Conservation (phyloP, 2,797 vertebrate species). For the Eulemur coronatus region DNA sequence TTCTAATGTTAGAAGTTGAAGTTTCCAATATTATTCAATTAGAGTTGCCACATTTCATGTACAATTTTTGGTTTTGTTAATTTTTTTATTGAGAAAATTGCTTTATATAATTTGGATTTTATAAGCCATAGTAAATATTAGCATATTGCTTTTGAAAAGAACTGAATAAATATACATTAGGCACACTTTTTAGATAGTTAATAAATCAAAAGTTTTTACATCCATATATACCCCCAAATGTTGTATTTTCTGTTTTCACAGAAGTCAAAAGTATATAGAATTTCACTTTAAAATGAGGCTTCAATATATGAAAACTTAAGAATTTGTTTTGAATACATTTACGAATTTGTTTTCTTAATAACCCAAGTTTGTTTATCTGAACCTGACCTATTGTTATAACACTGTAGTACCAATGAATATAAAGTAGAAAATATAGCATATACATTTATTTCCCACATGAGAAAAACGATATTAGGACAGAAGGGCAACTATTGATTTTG, state of each 20-base stretch:
- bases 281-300: background rate
- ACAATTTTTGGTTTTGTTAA: background rate
- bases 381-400: background rate
- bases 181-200: conserved; percentile 16
- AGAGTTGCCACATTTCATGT: background rate
- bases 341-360: conserved; percentile 19
- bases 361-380: background rate
- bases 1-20: background rate
- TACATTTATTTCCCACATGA: background rate
- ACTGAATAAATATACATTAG: background rate
- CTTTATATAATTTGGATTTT: conserved; percentile 16
- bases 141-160: conserved; percentile 30
- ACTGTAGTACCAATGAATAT: background rate
- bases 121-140: background rate
- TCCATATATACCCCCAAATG: background rate
- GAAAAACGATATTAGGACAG: conserved; percentile 42
- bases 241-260: background rate
- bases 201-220: background rate
- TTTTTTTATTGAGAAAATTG: background rate
- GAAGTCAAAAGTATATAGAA: background rate
- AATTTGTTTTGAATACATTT: conserved; percentile 5
- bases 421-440: background rate
- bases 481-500: background rate
- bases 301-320: background rate
- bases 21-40: background rate